Evolutionary conservation across 1,140 invertebrate species (phyloP).

Genomic region (Elymnias hypermnestra): DNA sequence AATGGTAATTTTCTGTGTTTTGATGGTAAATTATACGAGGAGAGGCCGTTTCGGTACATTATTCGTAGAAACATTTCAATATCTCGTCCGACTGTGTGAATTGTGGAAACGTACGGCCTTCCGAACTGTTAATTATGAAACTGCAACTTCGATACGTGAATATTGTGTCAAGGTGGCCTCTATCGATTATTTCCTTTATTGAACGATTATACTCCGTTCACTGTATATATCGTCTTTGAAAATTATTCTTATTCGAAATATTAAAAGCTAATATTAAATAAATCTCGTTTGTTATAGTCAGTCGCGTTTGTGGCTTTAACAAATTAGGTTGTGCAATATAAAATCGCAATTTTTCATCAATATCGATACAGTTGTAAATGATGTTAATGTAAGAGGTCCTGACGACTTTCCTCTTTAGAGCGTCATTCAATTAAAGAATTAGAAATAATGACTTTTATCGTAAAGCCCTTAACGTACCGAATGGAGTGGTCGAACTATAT

Average conservation of each 20-base stretch:
- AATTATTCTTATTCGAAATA: slow-evolving; percentile 20
- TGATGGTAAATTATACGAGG: slow-evolving; percentile 3
- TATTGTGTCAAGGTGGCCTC: slow-evolving; percentile 41
- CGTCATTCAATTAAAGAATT: slow-evolving; percentile 39
- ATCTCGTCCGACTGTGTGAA: slow-evolving; percentile 3
- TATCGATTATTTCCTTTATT: slow-evolving; percentile 30
- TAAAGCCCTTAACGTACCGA: slow-evolving; percentile 40
- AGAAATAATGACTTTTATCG: slow-evolving; percentile 62
- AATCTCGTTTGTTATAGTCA: background rate
- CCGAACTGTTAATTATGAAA: slow-evolving; percentile 27
- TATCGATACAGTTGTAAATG: slow-evolving; percentile 8
- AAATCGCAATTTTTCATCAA: slow-evolving; percentile 20
- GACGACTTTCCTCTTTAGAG: slow-evolving; percentile 24
- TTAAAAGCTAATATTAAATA: slow-evolving; percentile 1
- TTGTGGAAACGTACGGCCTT: slow-evolving; percentile 25
- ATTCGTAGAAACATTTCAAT: slow-evolving; percentile 14
- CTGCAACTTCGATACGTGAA: slow-evolving; percentile 29
- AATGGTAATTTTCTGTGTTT: slow-evolving; percentile 8
- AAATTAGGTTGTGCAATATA: slow-evolving; percentile 15
- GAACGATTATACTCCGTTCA: slow-evolving; percentile 34
- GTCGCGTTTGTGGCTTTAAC: background rate
- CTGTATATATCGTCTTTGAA: slow-evolving; percentile 42
- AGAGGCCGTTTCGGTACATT: slow-evolving; percentile 21
- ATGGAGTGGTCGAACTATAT: slow-evolving; percentile 31
- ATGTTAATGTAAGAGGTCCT: background rate